These are phyloP conservation scores for Aphelenchoides fujianensis DNA, from an alignment of 1,140 invertebrate genomes.

Conservation along the genomic window DNA sequence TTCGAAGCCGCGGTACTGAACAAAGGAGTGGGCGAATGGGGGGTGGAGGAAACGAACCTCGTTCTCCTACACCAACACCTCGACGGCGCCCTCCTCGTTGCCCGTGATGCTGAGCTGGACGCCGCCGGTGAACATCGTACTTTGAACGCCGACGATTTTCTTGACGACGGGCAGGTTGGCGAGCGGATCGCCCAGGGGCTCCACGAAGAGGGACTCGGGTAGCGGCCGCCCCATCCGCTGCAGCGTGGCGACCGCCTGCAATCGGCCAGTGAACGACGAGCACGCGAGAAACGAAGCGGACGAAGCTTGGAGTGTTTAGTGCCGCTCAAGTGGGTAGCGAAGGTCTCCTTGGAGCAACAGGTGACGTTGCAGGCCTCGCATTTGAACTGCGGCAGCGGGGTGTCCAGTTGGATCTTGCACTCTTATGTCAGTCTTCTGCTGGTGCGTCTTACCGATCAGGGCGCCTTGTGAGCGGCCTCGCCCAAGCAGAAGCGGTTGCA, in stretches of 20 bases:
- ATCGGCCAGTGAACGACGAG: background rate
- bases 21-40: no score
- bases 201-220: constrained; percentile 84
- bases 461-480: constrained; percentile 91
- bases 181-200: constrained; percentile 20
- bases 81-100: constrained; percentile 4
- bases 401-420: constrained; percentile 44
- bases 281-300: background rate
- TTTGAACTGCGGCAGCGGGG: constrained; percentile 64
- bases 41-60: background rate
- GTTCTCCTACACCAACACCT: background rate
- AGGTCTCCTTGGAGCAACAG: constrained; percentile 93
- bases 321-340: constrained; percentile 92
- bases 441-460: constrained; percentile 94
- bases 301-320: constrained; percentile 81
- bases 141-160: background rate
- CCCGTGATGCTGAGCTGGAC: background rate
- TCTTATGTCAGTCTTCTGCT: constrained; percentile 90
- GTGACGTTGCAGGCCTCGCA: constrained; percentile 88
- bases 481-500: constrained; percentile 94
- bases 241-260: constrained; percentile 72
- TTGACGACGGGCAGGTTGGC: constrained; percentile 2
- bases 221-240: constrained; percentile 93
- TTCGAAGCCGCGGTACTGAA: constrained; percentile 71
- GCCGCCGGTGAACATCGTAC: background rate